phyloP scores from a whole-genome alignment of 2,888 invertebrate species.

The Schizotus pectinicornis region DNA sequence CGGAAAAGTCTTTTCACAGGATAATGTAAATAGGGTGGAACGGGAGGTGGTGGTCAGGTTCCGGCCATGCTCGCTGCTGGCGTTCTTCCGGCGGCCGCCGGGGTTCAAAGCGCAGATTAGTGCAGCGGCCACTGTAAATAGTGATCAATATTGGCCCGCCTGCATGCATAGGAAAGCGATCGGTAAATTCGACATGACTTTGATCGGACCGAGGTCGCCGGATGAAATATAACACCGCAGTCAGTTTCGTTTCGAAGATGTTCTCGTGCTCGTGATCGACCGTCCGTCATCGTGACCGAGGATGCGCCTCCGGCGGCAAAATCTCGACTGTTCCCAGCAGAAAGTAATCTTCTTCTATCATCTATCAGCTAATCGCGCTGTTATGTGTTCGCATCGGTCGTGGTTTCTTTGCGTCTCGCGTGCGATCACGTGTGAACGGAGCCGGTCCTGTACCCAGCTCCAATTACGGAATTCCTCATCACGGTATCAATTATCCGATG shows the following conservation, averaged over 20 bases:
- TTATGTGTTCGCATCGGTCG: conserved; percentile 24
- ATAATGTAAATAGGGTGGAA: too few species aligned
- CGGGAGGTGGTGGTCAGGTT: too few species aligned
- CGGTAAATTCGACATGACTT: too few species aligned
- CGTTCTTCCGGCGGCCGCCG: too few species aligned
- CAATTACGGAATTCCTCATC: conserved; percentile 15
- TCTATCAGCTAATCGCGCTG: conserved; percentile 39
- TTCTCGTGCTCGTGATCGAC: conserved; percentile 47
- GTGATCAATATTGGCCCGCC: too few species aligned
- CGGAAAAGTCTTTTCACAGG: too few species aligned
- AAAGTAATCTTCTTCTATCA: conserved; percentile 42
- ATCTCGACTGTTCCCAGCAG: conserved; percentile 43
- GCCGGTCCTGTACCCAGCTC: conserved; percentile 2
- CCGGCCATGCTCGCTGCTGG: too few species aligned
- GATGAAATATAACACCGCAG: conserved; percentile 40
- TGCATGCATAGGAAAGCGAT: too few species aligned
- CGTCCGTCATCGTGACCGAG: conserved; percentile 49
- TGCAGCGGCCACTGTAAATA: too few species aligned
- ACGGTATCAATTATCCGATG: conserved; percentile 5
- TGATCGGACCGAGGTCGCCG: too few species aligned
- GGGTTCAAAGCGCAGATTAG: too few species aligned
- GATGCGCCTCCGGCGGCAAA: conserved; percentile 39
- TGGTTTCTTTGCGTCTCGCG: conserved; percentile 21
- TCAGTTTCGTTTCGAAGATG: conserved; percentile 37
- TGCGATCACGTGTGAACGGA: conserved; percentile 25